These are phyloP conservation scores for Cariama cristata DNA, from an alignment of 2,113 vertebrate genomes.

Conservation along the genomic window DNA sequence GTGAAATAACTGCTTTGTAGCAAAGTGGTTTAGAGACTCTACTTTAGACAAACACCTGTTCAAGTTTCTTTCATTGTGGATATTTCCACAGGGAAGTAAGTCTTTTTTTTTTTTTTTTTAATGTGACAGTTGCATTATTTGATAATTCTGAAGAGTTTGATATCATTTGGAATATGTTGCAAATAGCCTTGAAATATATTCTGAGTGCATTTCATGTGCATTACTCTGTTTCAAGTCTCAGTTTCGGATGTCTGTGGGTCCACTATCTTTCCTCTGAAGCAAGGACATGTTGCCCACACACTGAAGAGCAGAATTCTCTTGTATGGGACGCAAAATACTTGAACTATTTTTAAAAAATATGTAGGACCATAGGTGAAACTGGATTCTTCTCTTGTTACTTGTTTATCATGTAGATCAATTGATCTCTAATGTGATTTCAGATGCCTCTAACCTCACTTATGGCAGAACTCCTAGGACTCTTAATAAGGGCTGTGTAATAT, in stretches of 20 bases:
- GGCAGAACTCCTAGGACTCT: not conserved
- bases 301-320: not conserved
- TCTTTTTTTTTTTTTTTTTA: not conserved
- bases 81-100: not conserved
- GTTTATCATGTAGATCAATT: not conserved
- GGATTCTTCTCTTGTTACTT: not conserved
- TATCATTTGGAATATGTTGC: not conserved
- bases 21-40: not conserved
- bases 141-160: not conserved
- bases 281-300: not conserved
- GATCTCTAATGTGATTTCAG: not conserved
- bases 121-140: not conserved
- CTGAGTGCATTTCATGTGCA: not conserved
- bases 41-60: not conserved
- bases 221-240: not conserved
- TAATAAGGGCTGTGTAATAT: not conserved
- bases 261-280: not conserved
- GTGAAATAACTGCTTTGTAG: not conserved
- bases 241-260: not conserved
- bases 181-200: not conserved
- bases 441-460: not conserved
- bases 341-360: not conserved
- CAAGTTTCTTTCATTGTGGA: not conserved
- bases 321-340: not conserved
- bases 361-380: not conserved